A percentile compares a stretch with the other conserved stretches of the same genome.
Conservation (phyloP, 2,797 vertebrate species). For the Lepus oiostolus region DNA sequence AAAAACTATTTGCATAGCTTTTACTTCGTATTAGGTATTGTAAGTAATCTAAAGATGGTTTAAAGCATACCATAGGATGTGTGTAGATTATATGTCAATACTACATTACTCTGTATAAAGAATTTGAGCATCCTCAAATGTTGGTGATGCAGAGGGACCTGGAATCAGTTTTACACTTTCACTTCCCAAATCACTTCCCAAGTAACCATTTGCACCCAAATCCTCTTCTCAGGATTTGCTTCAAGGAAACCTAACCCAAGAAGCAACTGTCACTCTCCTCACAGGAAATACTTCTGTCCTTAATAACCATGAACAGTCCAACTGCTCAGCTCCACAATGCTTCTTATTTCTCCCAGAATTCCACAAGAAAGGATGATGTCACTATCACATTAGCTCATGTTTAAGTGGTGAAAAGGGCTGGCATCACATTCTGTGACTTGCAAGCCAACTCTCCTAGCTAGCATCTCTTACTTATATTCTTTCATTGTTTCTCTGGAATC, state of each 20-base stretch:
- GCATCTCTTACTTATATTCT: background rate
- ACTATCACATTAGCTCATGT: background rate
- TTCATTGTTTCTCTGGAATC: background rate
- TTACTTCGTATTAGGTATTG: background rate
- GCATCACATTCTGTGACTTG: background rate
- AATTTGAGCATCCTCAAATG: background rate
- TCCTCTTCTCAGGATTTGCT: background rate
- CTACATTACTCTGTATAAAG: background rate
- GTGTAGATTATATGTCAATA: background rate
- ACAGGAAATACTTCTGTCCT: background rate
- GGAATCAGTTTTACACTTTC: background rate
- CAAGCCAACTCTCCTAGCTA: background rate
- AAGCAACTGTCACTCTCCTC: background rate
- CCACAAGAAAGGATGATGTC: background rate
- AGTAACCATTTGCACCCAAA: background rate
- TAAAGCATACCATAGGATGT: background rate
- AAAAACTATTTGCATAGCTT: background rate
- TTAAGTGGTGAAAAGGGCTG: background rate
- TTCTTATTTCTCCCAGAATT: background rate
- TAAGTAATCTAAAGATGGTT: background rate
- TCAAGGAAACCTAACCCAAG: background rate
- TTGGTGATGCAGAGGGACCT: background rate
- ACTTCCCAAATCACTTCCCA: background rate
- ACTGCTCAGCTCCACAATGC: background rate
- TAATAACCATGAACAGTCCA: background rate